Base-by-base conservation (phyloP, 2,888 invertebrate genomes). In the Cylindroiulus punctatus region DNA sequence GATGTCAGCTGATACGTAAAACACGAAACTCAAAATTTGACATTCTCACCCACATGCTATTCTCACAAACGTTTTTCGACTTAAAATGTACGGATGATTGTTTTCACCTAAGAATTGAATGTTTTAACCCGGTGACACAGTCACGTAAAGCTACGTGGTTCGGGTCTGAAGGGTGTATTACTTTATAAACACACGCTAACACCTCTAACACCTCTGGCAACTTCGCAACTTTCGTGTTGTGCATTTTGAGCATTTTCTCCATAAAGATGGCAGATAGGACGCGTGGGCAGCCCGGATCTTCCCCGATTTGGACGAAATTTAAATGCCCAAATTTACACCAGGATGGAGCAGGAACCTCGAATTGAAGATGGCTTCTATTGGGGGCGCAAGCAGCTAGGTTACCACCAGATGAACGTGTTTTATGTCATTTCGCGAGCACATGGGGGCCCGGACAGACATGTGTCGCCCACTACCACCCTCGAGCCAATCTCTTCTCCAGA, bases 401-500 rank as follows among this genome's bases (percentile, higher is more conserved):
- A 57, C 22, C 22, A 22, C 57, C 57, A 57, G 57, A 57, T 57
- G 57, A 57, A 57, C 57, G 10, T 57, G 57, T 57, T 57, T 57
- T 22, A 57, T 57, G 57, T 57, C 57, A 57, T 57, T 57, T 57
- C 57, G 10, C 47, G 8, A 12, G 47, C 47, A 47, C 22, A 57
- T 57, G 57, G 22, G 57, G 57, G 14, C 14, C 12, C 17, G 47
- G 47, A 47, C 47, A 47, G 47, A 17, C 57, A 57, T 57, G 57
- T 57, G 57, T 57, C 57, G 4, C 57, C 57, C 22, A n/a, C 10
- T 3, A 57, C n/a, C 57, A n/a, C 17, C 22, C 57, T 57, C 57
- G 22, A 57, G n/a, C 57, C 22, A 57, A 57, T n/a, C 57, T 57
- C 22, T 57, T 57, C 57, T 57, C 57, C 57, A 57, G 57, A 57